These are phyloP conservation scores for Chionomys nivalis DNA, from an alignment of 2,113 vertebrate species.

Conservation along the genomic window DNA sequence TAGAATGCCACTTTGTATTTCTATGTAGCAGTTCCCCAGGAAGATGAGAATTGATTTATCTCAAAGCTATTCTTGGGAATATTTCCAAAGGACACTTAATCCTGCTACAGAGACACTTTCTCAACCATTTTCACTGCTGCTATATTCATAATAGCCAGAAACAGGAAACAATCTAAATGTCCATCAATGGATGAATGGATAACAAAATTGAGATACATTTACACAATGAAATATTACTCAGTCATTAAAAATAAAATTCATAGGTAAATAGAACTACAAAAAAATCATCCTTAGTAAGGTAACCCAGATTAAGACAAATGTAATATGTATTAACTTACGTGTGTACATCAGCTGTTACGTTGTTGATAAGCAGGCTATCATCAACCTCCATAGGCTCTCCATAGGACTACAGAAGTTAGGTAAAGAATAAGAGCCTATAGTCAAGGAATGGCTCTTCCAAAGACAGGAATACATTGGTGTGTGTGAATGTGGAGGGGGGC, in stretches of 20 bases:
- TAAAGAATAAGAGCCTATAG: background rate
- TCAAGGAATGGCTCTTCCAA: background rate
- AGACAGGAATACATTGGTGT: background rate
- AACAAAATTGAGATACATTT: background rate
- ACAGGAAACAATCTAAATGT: background rate
- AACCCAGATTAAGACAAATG: background rate
- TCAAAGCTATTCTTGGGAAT: background rate
- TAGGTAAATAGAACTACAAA: background rate
- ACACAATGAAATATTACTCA: background rate
- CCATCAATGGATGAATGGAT: background rate
- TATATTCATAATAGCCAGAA: background rate
- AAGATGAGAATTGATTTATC: background rate
- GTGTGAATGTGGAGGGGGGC: background rate
- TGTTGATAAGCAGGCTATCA: background rate
- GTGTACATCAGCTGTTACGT: background rate
- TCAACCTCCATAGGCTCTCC: too few species aligned
- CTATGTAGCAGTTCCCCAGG: background rate
- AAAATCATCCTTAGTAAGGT: background rate
- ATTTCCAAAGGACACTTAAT: background rate
- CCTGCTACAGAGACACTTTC: background rate
- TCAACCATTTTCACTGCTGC: background rate
- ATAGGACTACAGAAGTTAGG: background rate
- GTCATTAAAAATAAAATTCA: background rate
- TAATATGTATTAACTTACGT: background rate
- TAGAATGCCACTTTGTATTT: background rate